phyloP scores from a whole-genome alignment of 2,797 vertebrate genomes.

The Falco biarmicus region DNA sequence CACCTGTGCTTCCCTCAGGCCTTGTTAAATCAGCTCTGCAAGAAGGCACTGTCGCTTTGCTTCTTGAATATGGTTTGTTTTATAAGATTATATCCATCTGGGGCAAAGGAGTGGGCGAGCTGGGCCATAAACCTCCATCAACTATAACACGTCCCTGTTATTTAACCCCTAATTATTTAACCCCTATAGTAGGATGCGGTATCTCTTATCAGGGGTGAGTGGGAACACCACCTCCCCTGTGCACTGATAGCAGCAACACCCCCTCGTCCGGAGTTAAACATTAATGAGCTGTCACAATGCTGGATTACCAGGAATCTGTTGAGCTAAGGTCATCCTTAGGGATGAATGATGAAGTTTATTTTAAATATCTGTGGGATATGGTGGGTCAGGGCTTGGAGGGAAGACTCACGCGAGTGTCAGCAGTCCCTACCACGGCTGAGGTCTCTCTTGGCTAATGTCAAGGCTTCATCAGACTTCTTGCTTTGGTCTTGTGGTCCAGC shows the following conservation, averaged over 20 bases:
- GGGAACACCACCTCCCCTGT: accelerated
- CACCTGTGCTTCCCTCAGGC: not conserved
- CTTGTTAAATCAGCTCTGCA: not conserved
- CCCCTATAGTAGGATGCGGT: not conserved
- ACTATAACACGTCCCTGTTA: accelerated
- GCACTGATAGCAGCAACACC: not conserved
- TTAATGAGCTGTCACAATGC: not conserved
- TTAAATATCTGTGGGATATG: accelerated
- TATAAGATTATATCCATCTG: accelerated
- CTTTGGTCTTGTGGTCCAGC: not conserved
- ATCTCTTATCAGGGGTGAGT: not conserved
- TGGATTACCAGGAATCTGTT: not conserved
- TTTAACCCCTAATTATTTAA: not conserved
- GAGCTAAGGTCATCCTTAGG: not conserved
- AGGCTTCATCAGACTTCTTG: not conserved
- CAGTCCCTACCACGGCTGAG: not conserved
- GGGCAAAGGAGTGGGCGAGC: not conserved
- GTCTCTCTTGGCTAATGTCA: not conserved
- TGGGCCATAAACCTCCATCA: not conserved
- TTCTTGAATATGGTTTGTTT: not conserved
- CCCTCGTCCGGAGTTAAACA: not conserved
- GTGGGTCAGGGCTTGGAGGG: not conserved
- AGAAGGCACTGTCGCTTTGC: not conserved
- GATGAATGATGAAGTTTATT: not conserved
- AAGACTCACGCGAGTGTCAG: not conserved